Evolutionary conservation across 1,140 invertebrate species (phyloP), one percentile per base, ranked within the genome.

Genomic region (Heliconius hewitsoni): DNA sequence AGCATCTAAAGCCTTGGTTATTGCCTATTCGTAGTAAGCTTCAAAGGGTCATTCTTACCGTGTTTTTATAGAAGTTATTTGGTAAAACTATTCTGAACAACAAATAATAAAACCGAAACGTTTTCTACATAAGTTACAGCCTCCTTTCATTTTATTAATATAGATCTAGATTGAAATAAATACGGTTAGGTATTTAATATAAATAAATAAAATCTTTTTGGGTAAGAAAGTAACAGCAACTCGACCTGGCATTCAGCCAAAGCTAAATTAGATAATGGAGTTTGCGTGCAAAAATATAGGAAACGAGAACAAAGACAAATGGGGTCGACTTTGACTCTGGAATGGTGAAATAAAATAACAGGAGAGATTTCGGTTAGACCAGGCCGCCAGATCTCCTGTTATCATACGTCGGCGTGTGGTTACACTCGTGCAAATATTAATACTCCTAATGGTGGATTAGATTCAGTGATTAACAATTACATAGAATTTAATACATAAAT

Each of bases 221-320:
- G 42, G 80, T 84, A 90, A 92, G 89, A 90, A 92, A 91, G 90
- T 89, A 91, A 93, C 89, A 91, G 89, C 89, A 86, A 66, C 19
- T 87, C 89, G 87, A 90, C 89, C 88, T 94, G 93, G 93, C 93
- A 92, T 92, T 91, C 88, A 88, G 91, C 92, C 93, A 94, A 92
- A 93, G 93, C 92, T 93, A 94, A 94, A 94, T 94, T 94, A 94
- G 93, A 94, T 94, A 94, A 94, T 94, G 93, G 93, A 94, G 91
- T 94, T 94, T 93, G 93, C 93, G 93, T 94, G 93, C 93, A 93
- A 94, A 94, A 94, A 94, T 94, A 94, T 94, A 94, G 93, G 91
- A 94, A 94, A 92, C 86, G 88, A 92, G 91, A 94, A 94, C 91
- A 94, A 93, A 94, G 93, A 93, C 91, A 93, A 94, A 93, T 94